These are phyloP conservation scores for Elachura formosa DNA, from an alignment of 2,113 vertebrate species.

Conservation along the genomic window DNA sequence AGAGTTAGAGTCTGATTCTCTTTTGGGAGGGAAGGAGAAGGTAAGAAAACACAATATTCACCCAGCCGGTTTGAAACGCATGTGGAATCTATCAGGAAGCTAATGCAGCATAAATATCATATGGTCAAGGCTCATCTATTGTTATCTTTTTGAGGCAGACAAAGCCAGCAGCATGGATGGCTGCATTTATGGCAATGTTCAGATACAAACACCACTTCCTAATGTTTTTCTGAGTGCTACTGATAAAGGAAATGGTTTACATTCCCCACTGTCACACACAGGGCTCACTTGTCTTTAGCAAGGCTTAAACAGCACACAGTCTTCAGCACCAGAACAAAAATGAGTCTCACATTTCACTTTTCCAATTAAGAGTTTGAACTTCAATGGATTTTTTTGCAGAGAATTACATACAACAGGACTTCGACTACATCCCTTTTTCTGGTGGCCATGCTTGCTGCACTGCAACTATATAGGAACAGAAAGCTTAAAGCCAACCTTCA, in stretches of 20 bases:
- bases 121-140: not conserved
- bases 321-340: not conserved
- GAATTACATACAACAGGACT: not conserved
- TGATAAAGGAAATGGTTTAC: not conserved
- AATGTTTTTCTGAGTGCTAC: not conserved
- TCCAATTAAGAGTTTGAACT: not conserved
- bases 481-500: not conserved
- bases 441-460: not conserved
- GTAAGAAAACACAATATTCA: not conserved
- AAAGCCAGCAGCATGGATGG: not conserved
- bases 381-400: not conserved
- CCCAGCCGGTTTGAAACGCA: not conserved
- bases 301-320: not conserved
- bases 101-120: not conserved
- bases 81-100: not conserved
- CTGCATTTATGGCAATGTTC: not conserved
- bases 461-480: not conserved
- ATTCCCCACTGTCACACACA: not conserved
- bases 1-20: not conserved
- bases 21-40: not conserved
- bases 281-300: rapidly evolving
- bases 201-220: not conserved
- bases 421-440: not conserved
- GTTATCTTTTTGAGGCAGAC: not conserved
- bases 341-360: not conserved